Conservation (phyloP, 2,888 invertebrate genomes). For the Cepaea hortensis region DNA sequence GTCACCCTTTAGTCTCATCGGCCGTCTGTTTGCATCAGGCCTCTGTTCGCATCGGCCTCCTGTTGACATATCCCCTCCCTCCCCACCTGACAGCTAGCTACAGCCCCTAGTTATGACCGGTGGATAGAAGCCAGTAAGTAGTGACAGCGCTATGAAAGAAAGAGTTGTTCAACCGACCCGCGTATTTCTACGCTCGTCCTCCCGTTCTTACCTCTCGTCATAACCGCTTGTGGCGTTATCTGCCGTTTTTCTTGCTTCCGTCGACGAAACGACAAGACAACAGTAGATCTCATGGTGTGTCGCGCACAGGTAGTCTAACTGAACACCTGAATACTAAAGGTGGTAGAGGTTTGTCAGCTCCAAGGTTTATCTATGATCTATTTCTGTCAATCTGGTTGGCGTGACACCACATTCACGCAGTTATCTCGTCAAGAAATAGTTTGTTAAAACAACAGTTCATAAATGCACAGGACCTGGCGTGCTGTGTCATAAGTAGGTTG, state of each 20-base stretch:
- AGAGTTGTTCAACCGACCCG: not conserved
- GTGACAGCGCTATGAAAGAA: not conserved
- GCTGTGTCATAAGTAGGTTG: not conserved
- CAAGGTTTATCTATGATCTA: not conserved
- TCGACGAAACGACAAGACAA: not conserved
- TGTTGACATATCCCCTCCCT: not conserved
- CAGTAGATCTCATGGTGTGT: not conserved
- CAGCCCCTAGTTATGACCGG: too few relatives aligned
- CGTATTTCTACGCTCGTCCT: not conserved
- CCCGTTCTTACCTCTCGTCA: not conserved
- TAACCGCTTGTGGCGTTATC: constrained; percentile 8
- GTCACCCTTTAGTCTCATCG: not conserved
- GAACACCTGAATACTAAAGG: not conserved
- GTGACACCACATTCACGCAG: not conserved
- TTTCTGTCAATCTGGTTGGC: not conserved
- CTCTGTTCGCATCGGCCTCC: not conserved
- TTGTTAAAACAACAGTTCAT: not conserved
- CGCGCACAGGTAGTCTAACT: not conserved
- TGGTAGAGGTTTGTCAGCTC: not conserved
- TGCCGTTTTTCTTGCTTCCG: not conserved
- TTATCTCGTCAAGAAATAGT: not conserved
- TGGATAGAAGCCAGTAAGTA: not conserved
- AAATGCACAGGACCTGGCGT: not conserved
- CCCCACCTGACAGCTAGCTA: too few relatives aligned
- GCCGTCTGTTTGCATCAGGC: not conserved